Conservation (phyloP, 2,113 vertebrate species). For the Thymallus thymallus region DNA sequence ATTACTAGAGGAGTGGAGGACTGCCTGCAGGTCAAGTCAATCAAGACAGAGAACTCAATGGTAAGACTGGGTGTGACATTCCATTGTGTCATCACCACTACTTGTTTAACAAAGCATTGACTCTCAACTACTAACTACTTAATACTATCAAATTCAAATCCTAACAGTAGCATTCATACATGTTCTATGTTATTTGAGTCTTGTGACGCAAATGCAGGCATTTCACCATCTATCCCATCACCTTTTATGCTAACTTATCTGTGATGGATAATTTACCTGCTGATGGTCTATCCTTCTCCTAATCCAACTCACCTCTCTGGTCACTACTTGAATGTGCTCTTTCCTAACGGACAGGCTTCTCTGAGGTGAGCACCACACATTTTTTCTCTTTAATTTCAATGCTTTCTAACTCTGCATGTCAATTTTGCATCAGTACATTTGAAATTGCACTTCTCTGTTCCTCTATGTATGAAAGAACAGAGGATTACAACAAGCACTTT, state of each 20-base stretch:
- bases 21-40: conserved; percentile 83
- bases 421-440: conserved; percentile 12
- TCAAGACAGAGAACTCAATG: conserved; percentile 93
- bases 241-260: conserved; percentile 31
- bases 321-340: conserved; percentile 70
- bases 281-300: conserved; percentile 46
- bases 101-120: conserved; percentile 5
- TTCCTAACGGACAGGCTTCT: conserved; percentile 91
- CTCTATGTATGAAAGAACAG: background rate
- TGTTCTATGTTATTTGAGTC: background rate
- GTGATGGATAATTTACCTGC: background rate
- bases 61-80: conserved; percentile 72
- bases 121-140: background rate
- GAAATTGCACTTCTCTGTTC: background rate
- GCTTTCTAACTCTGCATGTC: conserved; percentile 29
- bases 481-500: conserved; percentile 16
- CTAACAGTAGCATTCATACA: too few species aligned
- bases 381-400: conserved; percentile 4
- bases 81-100: background rate
- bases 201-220: background rate
- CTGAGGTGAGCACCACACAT: conserved; percentile 85
- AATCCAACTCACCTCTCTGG: conserved; percentile 47
- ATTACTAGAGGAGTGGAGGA: conserved; percentile 80
- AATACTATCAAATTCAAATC: background rate
- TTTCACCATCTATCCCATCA: conserved; percentile 13